Conservation (phyloP, 2,888 invertebrate species). For the Fragum sueziense region DNA sequence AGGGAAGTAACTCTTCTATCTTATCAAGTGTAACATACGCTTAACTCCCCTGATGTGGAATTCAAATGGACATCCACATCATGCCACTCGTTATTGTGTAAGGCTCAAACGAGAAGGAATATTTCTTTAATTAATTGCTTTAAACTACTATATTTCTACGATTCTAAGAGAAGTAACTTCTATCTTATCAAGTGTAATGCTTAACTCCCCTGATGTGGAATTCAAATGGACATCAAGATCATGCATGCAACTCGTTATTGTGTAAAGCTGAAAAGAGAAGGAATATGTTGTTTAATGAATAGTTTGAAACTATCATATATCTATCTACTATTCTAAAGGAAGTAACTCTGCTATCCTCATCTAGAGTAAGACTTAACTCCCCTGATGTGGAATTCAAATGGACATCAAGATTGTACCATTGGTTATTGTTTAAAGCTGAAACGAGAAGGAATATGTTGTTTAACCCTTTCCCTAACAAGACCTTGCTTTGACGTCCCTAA, state of each 20-base stretch:
- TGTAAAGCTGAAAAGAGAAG: slow-evolving; percentile 67
- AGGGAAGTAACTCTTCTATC: slow-evolving; percentile 55
- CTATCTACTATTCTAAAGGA: too few species aligned
- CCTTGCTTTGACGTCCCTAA: too few species aligned
- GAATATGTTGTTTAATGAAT: too few species aligned
- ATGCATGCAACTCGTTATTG: slow-evolving; percentile 76
- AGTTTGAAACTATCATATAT: too few species aligned
- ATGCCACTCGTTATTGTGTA: slow-evolving; percentile 76
- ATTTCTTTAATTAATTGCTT: too few species aligned
- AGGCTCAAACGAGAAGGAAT: too few species aligned
- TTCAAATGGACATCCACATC: slow-evolving; percentile 64
- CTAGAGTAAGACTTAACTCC: slow-evolving; percentile 66
- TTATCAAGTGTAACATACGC: slow-evolving; percentile 66
- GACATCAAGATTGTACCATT: slow-evolving; percentile 71
- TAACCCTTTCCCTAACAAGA: too few species aligned
- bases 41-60: slow-evolving; percentile 65
- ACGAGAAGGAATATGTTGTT: too few species aligned
- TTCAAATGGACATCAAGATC: slow-evolving; percentile 64
- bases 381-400: slow-evolving; percentile 65
- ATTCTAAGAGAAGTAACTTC: slow-evolving; percentile 60
- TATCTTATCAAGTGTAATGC: slow-evolving; percentile 64
- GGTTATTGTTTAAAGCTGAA: slow-evolving; percentile 74
- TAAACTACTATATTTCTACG: too few species aligned
- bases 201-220: slow-evolving; percentile 65
- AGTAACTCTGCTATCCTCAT: slow-evolving; percentile 57